phyloP scores from a whole-genome alignment of 1,140 invertebrate genomes.

The Drosophila rhopaloa region DNA sequence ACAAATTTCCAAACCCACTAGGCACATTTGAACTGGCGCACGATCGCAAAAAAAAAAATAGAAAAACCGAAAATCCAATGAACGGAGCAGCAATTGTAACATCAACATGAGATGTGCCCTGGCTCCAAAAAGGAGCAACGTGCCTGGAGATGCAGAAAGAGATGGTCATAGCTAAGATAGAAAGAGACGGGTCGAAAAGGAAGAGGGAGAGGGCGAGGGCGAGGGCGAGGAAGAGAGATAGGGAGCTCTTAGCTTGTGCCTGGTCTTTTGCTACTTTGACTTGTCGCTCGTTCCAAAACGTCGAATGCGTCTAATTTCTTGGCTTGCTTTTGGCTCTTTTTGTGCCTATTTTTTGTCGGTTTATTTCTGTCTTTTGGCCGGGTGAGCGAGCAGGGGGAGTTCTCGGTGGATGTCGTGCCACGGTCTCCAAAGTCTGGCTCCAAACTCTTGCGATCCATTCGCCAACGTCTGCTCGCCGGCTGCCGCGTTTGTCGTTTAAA shows the following conservation, averaged over 20 bases:
- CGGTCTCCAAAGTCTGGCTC: slow-evolving; percentile 25
- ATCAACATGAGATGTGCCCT: slow-evolving; percentile 79
- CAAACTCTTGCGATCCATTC: slow-evolving; percentile 37
- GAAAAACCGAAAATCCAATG: slow-evolving; percentile 43
- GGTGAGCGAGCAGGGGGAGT: slow-evolving; percentile 10
- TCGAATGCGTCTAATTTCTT: slow-evolving; percentile 82
- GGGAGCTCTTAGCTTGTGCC: slow-evolving; percentile 35
- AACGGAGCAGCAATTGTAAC: slow-evolving; percentile 74
- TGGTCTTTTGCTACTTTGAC: slow-evolving; percentile 69
- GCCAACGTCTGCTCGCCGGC: slow-evolving; percentile 54
- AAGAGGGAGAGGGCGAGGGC: background rate
- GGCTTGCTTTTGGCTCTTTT: slow-evolving; percentile 59
- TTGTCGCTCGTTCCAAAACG: slow-evolving; percentile 78
- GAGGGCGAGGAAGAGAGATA: slow-evolving; percentile 1
- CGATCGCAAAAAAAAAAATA: slow-evolving; percentile 56
- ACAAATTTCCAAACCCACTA: slow-evolving; percentile 79
- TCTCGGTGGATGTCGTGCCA: slow-evolving; percentile 35
- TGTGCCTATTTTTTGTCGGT: slow-evolving; percentile 7
- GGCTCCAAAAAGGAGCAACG: slow-evolving; percentile 56
- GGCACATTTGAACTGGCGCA: slow-evolving; percentile 75
- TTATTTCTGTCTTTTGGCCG: slow-evolving; percentile 8
- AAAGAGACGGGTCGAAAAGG: slow-evolving; percentile 11
- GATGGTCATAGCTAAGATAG: slow-evolving; percentile 1
- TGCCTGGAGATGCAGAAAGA: slow-evolving; percentile 34
- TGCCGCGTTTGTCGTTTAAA: slow-evolving; percentile 81